Evolutionary conservation across 2,113 vertebrate species (phyloP).

Genomic region (Indicator indicator): DNA sequence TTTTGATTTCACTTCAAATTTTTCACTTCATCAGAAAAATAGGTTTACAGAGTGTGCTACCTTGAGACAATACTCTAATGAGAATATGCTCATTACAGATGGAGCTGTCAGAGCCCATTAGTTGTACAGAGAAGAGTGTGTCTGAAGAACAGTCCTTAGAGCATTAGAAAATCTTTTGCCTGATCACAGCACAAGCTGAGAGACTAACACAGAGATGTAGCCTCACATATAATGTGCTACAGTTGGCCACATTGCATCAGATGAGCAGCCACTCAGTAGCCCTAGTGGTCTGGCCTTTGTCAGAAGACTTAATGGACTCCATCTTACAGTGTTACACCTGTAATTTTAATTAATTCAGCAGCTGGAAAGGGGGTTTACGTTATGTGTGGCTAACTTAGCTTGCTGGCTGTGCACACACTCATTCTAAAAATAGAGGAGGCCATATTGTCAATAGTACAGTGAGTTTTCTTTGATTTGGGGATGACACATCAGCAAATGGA

Average conservation of each 20-base stretch:
- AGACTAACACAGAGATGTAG: background rate
- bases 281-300: background rate
- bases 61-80: slow-evolving; percentile 14
- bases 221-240: background rate
- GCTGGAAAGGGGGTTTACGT: background rate
- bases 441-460: background rate
- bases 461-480: background rate
- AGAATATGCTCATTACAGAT: slow-evolving; percentile 31
- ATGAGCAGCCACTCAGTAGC: background rate
- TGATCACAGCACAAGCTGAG: background rate
- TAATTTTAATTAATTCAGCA: background rate
- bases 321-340: accelerated
- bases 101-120: slow-evolving; percentile 35
- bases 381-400: background rate
- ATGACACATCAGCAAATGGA: background rate
- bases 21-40: background rate
- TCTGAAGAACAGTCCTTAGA: slow-evolving; percentile 11
- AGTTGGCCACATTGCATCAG: background rate
- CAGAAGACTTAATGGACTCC: background rate
- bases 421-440: background rate
- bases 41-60: background rate
- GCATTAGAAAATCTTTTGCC: background rate
- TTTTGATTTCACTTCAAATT: background rate
- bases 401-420: background rate
- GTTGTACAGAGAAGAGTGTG: background rate